Evolutionary conservation across 2,797 vertebrate genomes (phyloP).

Genomic region (Crax fasciolata): DNA sequence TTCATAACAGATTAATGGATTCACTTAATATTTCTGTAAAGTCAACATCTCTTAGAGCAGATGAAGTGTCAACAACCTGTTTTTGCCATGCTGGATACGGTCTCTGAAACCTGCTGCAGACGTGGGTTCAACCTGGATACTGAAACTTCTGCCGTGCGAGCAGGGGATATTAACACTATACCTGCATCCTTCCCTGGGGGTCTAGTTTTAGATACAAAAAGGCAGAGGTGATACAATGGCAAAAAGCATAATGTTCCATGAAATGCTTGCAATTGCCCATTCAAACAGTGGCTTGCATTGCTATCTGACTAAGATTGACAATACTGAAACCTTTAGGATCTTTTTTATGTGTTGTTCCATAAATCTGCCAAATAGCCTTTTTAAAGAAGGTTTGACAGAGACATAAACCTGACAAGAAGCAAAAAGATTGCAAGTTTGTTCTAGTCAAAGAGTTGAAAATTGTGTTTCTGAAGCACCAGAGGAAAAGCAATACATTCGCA

Average conservation of each 20-base stretch:
- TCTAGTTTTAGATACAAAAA: neutral
- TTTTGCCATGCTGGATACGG: neutral
- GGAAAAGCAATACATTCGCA: neutral
- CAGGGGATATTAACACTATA: neutral
- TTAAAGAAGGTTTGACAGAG: neutral
- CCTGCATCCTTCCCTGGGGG: neutral
- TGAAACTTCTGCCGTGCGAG: neutral
- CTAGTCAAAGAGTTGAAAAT: neutral
- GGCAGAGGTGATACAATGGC: neutral
- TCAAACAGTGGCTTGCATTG: neutral
- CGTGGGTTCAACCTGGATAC: neutral
- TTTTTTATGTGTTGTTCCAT: neutral
- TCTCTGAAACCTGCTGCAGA: neutral
- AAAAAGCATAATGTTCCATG: neutral
- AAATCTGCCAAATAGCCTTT: conserved; percentile 5
- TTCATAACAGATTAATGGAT: neutral
- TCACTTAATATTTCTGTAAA: neutral
- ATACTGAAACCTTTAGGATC: neutral
- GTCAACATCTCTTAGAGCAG: neutral
- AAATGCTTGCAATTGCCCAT: neutral
- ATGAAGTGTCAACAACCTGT: neutral
- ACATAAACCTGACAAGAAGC: neutral
- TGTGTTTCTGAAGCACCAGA: neutral
- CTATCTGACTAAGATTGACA: neutral
- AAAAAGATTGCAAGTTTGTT: neutral